Conservation (phyloP, 2,113 vertebrate genomes). For the Steatornis caripensis region DNA sequence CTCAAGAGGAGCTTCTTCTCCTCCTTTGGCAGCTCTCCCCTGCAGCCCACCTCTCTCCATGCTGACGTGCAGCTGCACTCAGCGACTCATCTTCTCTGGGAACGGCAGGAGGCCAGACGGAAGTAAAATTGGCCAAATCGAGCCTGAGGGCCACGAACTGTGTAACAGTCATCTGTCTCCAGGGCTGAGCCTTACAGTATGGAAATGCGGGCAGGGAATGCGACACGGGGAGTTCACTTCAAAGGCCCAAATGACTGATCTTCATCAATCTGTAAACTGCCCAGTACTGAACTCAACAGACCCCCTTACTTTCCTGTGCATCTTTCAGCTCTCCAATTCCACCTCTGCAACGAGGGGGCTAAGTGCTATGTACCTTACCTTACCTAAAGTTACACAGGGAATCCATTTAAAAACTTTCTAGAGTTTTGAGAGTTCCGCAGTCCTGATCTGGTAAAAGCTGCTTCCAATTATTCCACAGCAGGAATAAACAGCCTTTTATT, state of each 20-base stretch:
- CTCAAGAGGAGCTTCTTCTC: background rate
- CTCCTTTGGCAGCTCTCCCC: background rate
- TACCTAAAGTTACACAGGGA: background rate
- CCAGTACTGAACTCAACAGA: background rate
- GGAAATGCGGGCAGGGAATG: background rate
- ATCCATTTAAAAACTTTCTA: background rate
- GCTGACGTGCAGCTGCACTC: background rate
- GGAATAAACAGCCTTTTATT: background rate
- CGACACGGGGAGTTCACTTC: background rate
- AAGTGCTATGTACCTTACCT: background rate
- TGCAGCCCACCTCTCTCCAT: background rate
- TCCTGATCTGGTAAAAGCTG: background rate
- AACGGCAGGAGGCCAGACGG: background rate
- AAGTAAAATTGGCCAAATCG: background rate
- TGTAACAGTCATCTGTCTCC: rapidly evolving
- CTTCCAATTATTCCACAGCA: background rate
- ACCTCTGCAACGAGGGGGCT: background rate
- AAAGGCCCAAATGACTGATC: background rate
- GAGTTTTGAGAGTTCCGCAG: background rate
- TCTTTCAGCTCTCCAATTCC: background rate
- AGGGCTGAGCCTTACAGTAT: background rate
- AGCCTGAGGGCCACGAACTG: background rate
- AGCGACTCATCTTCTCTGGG: background rate
- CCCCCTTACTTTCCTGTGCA: background rate
- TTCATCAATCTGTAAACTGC: background rate